Evolutionary conservation across 2,888 invertebrate species (phyloP), one percentile per base, ranked within the genome.

Genomic region (Thyatira batis): DNA sequence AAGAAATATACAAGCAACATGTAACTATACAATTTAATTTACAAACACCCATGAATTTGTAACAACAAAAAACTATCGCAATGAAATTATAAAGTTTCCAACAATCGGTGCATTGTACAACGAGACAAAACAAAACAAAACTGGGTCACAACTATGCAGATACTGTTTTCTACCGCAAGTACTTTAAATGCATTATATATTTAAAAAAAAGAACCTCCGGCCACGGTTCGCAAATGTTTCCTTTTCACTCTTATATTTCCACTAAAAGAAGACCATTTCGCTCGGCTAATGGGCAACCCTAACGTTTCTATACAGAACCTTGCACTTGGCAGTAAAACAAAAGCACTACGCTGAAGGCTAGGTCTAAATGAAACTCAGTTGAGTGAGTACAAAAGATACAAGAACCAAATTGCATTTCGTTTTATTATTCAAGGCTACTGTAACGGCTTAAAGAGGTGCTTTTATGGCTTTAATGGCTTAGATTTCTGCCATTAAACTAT

Each of bases 281-380:
- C 20, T 39, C 17, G 13, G 27, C 48, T 48, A 48, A 48, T 48
- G 48, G 48, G 48, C 48, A 48, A 27, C 48, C 44, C 28, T 46
- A 33, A 46, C 46, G 28, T 21, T 27, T 39, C 39, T 39, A 39
- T 20, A 28, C 53, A 58, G 53, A 58, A 51, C 52, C 50, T 49
- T 64, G 51, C 60, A 30, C 54, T 54, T 52, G 53, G 48, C 54
- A 61, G 56, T 53, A 50, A 59, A 63, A 61, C 60, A 64, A 64
- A 60, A 60, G 61, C 58, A 57, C 53, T 53, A 50, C 57, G 49
- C 8, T 48, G 48, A 54, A 56, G 59, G 52, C 57, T 54, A 48
- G 45, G 53, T 56, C 61, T 56, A 58, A 51, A 52, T 54, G 45
- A 49, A 57, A 49, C 49, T 45, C 21, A 51, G 50, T 50, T 52